Evolutionary conservation across 1,140 invertebrate genomes (phyloP).

Genomic region (Pseudomyrmex pallidus): DNA sequence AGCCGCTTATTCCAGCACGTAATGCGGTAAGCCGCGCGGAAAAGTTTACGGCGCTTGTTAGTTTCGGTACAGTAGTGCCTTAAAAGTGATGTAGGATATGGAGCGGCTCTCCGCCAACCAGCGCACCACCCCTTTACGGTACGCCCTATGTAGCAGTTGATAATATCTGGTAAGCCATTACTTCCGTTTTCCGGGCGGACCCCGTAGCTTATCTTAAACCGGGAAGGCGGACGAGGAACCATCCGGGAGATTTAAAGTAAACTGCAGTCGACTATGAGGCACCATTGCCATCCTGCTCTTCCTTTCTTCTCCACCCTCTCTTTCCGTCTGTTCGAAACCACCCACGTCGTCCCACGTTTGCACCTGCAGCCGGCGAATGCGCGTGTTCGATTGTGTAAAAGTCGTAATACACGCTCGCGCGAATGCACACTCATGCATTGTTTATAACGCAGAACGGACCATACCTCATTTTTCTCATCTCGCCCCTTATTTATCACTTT

Average conservation of each 20-base stretch:
- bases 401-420: conserved; percentile 2
- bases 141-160: conserved; percentile 68
- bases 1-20: conserved; percentile 72
- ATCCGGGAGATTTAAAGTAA: conserved; percentile 77
- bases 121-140: conserved; percentile 66
- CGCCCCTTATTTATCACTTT: conserved; percentile 15
- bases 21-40: conserved; percentile 71
- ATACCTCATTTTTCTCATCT: conserved; percentile 50
- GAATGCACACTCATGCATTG: conserved; percentile 30
- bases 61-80: conserved; percentile 69
- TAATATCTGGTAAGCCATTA: conserved; percentile 78
- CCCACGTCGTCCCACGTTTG: conserved; percentile 10
- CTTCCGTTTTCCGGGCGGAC: conserved; percentile 75
- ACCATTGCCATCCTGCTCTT: conserved; percentile 7
- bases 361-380: background rate
- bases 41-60: conserved; percentile 72
- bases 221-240: conserved; percentile 74
- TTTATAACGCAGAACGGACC: conserved; percentile 24
- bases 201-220: conserved; percentile 76
- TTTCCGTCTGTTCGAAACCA: conserved; percentile 20
- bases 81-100: conserved; percentile 71
- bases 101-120: conserved; percentile 61
- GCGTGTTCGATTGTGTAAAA: background rate
- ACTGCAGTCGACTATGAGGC: conserved; percentile 71
- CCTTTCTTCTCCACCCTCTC: conserved; percentile 29